Evolutionary conservation across 2,888 invertebrate species (phyloP).

Genomic region (Drosophila flavopinicola): DNA sequence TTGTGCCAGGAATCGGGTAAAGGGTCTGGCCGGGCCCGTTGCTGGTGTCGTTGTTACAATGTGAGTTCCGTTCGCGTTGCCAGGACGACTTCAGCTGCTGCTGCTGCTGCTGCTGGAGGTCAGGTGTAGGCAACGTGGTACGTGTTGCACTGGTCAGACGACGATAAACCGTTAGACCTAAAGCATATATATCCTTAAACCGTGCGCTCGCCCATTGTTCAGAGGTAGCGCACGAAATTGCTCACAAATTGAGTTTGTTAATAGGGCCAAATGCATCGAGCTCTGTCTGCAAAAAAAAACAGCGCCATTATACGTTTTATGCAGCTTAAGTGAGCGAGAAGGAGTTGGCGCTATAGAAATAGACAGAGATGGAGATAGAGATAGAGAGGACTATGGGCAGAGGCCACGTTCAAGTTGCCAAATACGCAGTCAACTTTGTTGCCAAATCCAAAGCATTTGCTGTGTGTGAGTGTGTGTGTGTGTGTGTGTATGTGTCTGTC

Average conservation of each 20-base stretch:
- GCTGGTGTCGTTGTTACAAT: slow-evolving; percentile 25
- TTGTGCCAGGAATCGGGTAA: slow-evolving; percentile 3
- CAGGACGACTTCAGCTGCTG: slow-evolving; percentile 8
- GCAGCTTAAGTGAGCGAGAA: not conserved
- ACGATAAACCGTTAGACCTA: slow-evolving; percentile 60
- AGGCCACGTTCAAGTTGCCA: slow-evolving; percentile 46
- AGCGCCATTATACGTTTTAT: slow-evolving; percentile 47
- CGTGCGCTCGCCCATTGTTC: slow-evolving; percentile 40
- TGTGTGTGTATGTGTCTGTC: slow-evolving; percentile 10
- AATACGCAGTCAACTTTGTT: slow-evolving; percentile 50
- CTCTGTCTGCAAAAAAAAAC: slow-evolving; percentile 43
- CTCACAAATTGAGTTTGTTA: slow-evolving; percentile 70
- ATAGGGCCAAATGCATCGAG: slow-evolving; percentile 56
- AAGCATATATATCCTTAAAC: slow-evolving; percentile 65
- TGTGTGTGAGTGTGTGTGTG: slow-evolving; percentile 6
- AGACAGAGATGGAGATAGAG: not conserved
- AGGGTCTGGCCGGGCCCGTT: not conserved
- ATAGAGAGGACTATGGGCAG: not conserved
- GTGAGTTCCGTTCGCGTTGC: slow-evolving; percentile 19
- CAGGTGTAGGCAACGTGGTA: slow-evolving; percentile 23
- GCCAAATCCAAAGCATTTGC: slow-evolving; percentile 35
- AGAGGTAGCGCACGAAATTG: slow-evolving; percentile 49
- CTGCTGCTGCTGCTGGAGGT: slow-evolving; percentile 1
- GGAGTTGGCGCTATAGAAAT: not conserved
- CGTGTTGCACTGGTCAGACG: slow-evolving; percentile 67